Evolutionary conservation across 2,888 invertebrate species (phyloP).

Genomic region (Barypeithes pellucidus): DNA sequence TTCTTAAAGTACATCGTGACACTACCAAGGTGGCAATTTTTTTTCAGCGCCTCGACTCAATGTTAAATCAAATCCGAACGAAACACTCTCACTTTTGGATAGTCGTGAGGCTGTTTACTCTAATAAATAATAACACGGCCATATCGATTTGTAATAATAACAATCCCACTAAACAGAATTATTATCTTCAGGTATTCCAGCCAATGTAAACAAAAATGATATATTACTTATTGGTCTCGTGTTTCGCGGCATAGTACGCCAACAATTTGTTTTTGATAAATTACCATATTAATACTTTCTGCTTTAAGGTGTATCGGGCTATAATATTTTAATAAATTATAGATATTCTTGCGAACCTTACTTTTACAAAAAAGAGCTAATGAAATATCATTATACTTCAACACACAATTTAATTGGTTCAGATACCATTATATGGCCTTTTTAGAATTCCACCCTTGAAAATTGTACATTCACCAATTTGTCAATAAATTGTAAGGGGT

Average conservation of each 20-base stretch:
- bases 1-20: conserved; percentile 61
- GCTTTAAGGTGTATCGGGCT: conserved; percentile 14
- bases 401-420: background rate
- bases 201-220: conserved; percentile 52
- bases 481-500: no score
- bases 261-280: conserved; percentile 51
- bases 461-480: no score
- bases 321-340: conserved; percentile 33
- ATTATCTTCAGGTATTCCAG: conserved; percentile 45
- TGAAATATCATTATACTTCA: background rate
- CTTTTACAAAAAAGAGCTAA: background rate
- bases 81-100: conserved; percentile 53
- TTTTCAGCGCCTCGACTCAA: conserved; percentile 49
- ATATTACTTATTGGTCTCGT: conserved; percentile 46
- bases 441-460: background rate
- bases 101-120: conserved; percentile 52
- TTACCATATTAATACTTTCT: conserved; percentile 31
- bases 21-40: conserved; percentile 62
- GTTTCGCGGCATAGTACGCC: conserved; percentile 25
- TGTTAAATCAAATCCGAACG: conserved; percentile 46
- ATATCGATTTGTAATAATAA: conserved; percentile 50
- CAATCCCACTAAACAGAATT: conserved; percentile 42
- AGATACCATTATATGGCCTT: background rate
- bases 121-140: conserved; percentile 51
- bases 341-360: conserved; percentile 12